Evolutionary conservation across 2,888 invertebrate genomes (phyloP).

Genomic region (Brachyptera putata): DNA sequence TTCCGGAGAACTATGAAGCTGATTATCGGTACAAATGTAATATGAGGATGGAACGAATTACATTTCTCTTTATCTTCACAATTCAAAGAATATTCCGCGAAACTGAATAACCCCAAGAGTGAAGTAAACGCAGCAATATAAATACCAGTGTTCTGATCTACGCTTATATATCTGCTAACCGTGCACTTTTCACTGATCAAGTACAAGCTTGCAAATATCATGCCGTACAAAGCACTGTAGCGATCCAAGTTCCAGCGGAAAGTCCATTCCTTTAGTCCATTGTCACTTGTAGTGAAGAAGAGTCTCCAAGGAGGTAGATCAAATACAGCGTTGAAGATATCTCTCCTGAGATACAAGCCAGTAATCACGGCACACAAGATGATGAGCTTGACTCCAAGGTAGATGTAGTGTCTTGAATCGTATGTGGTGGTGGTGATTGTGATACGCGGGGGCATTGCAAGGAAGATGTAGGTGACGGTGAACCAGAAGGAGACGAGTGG

Average conservation of each 20-base stretch:
- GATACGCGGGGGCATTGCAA: conserved; percentile 80
- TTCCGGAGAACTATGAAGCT: neutral
- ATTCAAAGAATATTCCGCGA: no score
- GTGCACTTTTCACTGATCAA: no score
- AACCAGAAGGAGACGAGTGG: conserved; percentile 95
- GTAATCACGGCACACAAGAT: conserved; percentile 80
- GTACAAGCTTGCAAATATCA: conserved; percentile 82
- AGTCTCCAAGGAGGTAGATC: no score
- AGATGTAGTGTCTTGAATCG: conserved; percentile 79
- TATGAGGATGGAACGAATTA: conserved; percentile 91
- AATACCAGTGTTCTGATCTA: no score
- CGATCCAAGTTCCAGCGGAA: conserved; percentile 89
- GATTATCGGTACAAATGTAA: conserved; percentile 76
- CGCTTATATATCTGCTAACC: no score
- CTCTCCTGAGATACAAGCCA: conserved; percentile 89
- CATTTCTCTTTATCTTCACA: conserved; percentile 84
- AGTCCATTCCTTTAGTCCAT: conserved; percentile 95
- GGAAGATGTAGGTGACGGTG: conserved; percentile 60
- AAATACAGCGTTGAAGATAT: conserved; percentile 96
- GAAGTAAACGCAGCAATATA: conserved; percentile 74
- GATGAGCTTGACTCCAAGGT: conserved; percentile 80
- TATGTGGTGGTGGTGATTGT: conserved; percentile 68
- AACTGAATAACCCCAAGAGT: no score
- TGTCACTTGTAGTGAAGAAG: no score
- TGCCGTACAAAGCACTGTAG: conserved; percentile 82